Evolutionary conservation across 2,888 invertebrate species (phyloP), one percentile per base, ranked within the genome.

Genomic region (Ctenicera cuprea): DNA sequence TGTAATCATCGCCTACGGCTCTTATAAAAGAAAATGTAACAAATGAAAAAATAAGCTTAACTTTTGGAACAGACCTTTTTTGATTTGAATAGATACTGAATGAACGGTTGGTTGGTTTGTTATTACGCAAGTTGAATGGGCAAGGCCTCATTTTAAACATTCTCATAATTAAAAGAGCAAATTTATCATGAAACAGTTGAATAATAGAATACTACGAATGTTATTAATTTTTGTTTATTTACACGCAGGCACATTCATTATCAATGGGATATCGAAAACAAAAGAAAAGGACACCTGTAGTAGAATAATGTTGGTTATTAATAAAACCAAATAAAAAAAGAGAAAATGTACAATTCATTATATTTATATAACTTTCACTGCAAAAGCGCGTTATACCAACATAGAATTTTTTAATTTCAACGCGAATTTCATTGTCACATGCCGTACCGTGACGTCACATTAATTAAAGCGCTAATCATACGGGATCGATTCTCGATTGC

Each of bases 161-260:
- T 7, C 16, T 52, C 52, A n/a, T 22, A 26, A 26, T 52, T 52
- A 52, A 26, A 52, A 18, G 20, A 30, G 52, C 22, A 52, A 4
- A 12, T 26, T 11, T 3, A 14, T 22, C 50, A 26, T 26, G 20
- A n/a, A 50, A 52, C 22, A 22, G 52, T 26, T 52, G 22, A 52
- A 22, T 52, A 45, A 45, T 5, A n/a, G n/a, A n/a, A n/a, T n/a
- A n/a, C n/a, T n/a, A n/a, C n/a, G n/a, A n/a, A n/a, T n/a, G n/a
- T n/a, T n/a, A n/a, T n/a, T n/a, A n/a, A n/a, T n/a, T 52, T 52
- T 22, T 52, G 52, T 52, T 52, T 50, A 26, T 48, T 50, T 18
- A 43, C 9, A 14, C 18, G 16, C 18, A 43, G 12, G 41, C n/a
- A 12, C n/a, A 4, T 43, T 43, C 41, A 14, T 9, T 3, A 26